Conservation (phyloP, 1,140 invertebrate species). For the Drosophila guanche region DNA sequence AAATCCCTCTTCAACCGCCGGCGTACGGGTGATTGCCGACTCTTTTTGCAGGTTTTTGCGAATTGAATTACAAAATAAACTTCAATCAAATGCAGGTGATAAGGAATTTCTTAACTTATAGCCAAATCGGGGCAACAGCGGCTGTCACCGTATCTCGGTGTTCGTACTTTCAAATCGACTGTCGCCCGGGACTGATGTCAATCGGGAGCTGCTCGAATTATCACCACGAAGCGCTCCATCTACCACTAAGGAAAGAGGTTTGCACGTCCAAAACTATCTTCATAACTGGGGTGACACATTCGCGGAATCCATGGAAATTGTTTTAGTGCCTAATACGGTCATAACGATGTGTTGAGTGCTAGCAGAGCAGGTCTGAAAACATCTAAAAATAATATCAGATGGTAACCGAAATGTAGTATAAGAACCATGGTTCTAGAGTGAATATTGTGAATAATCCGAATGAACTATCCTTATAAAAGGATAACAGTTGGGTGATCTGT, state of each 20-base stretch:
- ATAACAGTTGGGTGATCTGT: no score
- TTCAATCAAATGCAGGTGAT: constrained; percentile 69
- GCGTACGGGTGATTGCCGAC: constrained; percentile 22
- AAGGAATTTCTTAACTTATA: constrained; percentile 60
- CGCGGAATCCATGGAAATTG: not conserved
- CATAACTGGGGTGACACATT: not conserved
- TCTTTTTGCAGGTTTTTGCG: constrained; percentile 63
- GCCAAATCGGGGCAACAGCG: constrained; percentile 54
- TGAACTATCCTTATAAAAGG: no score
- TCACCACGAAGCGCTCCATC: constrained; percentile 32
- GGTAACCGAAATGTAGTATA: no score
- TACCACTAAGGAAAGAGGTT: constrained; percentile 73
- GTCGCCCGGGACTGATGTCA: constrained; percentile 53
- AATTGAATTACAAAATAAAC: constrained; percentile 74
- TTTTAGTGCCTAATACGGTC: no score
- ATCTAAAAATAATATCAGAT: no score
- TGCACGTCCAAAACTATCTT: constrained; percentile 13
- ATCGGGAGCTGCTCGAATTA: constrained; percentile 31
- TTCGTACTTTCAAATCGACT: constrained; percentile 55
- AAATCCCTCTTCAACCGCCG: constrained; percentile 7
- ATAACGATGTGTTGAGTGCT: no score
- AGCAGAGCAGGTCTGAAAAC: not conserved
- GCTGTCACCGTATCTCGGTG: constrained; percentile 16
- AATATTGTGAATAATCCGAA: no score
- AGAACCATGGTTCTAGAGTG: no score